These are phyloP conservation scores for Clivina fossor DNA, from an alignment of 2,888 invertebrate species.

Conservation along the genomic window DNA sequence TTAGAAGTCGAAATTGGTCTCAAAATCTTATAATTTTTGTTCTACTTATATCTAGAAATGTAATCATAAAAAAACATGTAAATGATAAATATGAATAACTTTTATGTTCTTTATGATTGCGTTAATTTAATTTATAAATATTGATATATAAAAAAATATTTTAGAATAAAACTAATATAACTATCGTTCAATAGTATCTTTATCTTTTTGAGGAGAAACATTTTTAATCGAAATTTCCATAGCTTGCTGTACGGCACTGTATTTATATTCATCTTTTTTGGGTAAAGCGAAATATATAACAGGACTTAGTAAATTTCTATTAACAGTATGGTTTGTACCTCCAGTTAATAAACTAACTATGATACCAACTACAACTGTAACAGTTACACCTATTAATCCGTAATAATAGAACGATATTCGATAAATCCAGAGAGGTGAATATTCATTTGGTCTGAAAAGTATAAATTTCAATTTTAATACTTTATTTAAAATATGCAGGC, in stretches of 20 bases:
- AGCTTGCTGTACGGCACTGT: not conserved
- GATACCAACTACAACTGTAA: conserved; percentile 21
- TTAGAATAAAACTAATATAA: too few species aligned
- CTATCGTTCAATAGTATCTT: not conserved
- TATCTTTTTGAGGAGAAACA: not conserved
- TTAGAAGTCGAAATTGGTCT: too few species aligned
- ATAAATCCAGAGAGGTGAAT: conserved; percentile 28
- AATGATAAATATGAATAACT: too few species aligned
- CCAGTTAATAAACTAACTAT: conserved; percentile 32
- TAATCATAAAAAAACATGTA: too few species aligned
- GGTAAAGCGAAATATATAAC: conserved; percentile 8
- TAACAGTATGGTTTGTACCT: not conserved
- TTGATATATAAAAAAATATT: too few species aligned
- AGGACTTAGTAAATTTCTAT: not conserved
- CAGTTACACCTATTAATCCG: conserved; percentile 7
- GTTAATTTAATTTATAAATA: too few species aligned
- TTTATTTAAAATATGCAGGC: too few species aligned
- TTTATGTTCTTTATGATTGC: too few species aligned
- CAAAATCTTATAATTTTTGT: too few species aligned
- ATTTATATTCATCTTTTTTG: conserved; percentile 9
- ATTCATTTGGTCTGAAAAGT: not conserved
- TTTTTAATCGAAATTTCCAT: not conserved
- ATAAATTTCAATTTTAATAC: too few species aligned
- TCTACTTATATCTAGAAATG: too few species aligned
- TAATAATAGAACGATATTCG: conserved; percentile 38